Evolutionary conservation across 2,888 invertebrate genomes (phyloP).

Genomic region (Caenorhabditis angaria): DNA sequence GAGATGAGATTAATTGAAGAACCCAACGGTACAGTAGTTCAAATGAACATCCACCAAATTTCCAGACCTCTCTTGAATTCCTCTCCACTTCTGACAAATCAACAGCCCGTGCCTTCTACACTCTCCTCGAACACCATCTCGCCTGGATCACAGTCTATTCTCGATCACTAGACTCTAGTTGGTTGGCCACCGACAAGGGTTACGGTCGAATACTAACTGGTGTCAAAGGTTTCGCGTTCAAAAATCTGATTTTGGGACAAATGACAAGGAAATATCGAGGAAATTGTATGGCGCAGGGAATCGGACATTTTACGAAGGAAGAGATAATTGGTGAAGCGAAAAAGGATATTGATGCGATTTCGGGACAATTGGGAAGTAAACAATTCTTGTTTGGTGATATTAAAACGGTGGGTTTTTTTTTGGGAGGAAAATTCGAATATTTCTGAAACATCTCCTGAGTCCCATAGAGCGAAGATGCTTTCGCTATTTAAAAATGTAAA

Average conservation of each 20-base stretch:
- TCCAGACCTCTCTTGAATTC: slow-evolving; percentile 28
- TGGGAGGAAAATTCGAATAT: no score
- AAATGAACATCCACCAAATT: no score
- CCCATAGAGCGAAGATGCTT: no score
- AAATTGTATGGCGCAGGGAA: slow-evolving; percentile 68
- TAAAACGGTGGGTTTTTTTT: slow-evolving; percentile 48
- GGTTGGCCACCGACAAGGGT: slow-evolving; percentile 57
- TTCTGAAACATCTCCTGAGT: no score
- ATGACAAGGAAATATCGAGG: slow-evolving; percentile 18
- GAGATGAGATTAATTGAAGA: no score
- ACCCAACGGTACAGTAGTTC: no score
- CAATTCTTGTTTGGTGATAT: slow-evolving; percentile 54
- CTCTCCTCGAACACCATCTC: slow-evolving; percentile 62
- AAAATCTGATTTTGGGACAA: slow-evolving; percentile 39
- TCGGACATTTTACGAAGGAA: slow-evolving; percentile 72
- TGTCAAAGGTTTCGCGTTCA: slow-evolving; percentile 55
- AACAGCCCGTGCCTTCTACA: slow-evolving; percentile 49
- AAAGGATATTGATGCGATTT: slow-evolving; percentile 72
- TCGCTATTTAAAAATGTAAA: no score
- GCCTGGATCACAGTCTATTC: slow-evolving; percentile 58
- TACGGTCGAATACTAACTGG: slow-evolving; percentile 48
- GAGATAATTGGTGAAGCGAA: slow-evolving; percentile 72
- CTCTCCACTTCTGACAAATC: slow-evolving; percentile 53
- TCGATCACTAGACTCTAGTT: slow-evolving; percentile 48
- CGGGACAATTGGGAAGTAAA: slow-evolving; percentile 72